A percentile compares a stretch with the other conserved stretches of the same genome.
These are phyloP conservation scores for Ptilonorhynchus violaceus DNA, from an alignment of 2,113 vertebrate species.

Conservation along the genomic window DNA sequence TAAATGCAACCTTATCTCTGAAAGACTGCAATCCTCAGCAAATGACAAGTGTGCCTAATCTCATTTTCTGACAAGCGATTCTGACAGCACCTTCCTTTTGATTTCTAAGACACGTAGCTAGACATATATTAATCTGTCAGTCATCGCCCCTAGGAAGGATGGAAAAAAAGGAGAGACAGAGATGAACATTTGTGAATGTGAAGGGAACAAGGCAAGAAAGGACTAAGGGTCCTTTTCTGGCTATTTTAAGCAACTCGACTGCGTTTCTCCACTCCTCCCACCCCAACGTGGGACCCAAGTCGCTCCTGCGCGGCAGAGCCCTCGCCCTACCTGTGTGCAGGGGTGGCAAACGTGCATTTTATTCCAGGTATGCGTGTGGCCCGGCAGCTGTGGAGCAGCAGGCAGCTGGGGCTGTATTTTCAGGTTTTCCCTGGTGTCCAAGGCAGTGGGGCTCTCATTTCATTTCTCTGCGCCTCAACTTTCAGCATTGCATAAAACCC, in stretches of 20 bases:
- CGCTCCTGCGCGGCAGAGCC: not conserved
- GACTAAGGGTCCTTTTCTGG: slow-evolving; percentile 52
- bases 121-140: slow-evolving; percentile 98
- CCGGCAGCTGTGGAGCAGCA: not conserved
- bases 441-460: not conserved
- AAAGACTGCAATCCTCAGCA: slow-evolving; percentile 86
- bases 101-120: slow-evolving; percentile 92
- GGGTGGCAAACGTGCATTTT: not conserved
- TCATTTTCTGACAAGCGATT: slow-evolving; percentile 89
- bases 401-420: not conserved
- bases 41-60: slow-evolving; percentile 93
- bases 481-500: not conserved
- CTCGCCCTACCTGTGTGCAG: not conserved
- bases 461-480: not conserved
- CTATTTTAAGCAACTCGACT: slow-evolving; percentile 2
- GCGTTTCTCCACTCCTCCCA: not conserved
- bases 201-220: slow-evolving; percentile 70
- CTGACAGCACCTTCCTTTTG: slow-evolving; percentile 95
- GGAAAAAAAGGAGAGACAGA: slow-evolving; percentile 48
- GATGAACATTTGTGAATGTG: slow-evolving; percentile 69
- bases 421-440: not conserved
- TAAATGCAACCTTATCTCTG: slow-evolving; percentile 92
- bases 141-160: slow-evolving; percentile 82
- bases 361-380: not conserved
- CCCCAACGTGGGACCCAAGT: not conserved